Base-by-base conservation (phyloP, 2,113 vertebrate genomes). In the Nyctereutes procyonoides region DNA sequence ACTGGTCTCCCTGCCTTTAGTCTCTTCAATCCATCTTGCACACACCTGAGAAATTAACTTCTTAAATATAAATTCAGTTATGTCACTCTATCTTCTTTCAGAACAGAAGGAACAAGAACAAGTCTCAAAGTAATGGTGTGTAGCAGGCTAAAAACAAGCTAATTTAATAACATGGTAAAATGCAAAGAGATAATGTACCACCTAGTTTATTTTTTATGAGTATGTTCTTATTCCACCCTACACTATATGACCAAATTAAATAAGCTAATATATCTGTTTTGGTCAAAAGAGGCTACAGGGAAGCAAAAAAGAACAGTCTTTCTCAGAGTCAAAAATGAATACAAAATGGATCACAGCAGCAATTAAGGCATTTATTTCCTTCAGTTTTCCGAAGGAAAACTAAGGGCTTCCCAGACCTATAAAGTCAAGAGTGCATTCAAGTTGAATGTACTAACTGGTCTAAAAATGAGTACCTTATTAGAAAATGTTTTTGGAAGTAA, bases 221-320 rank as follows among this genome's bases (percentile, higher is more conserved):
- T 69, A 74, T 38, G 53, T 24, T 55, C 58, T 89, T 77, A 48
- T 71, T 94, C 93, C n/a, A 84, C 53, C 20, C 60, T 38, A 90
- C 3, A 74, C 22, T 48, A 2, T 0, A 48, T 17, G 60, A 76
- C 71, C 76, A 94, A 84, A 63, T 58, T 83, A 90, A 87, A 58
- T 76, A 91, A 43, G 30, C 63, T 35, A 92, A 28, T 56, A 32
- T 0, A 19, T 30, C 7, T 81, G 32, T 88, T 88, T 62, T 32
- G 20, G 35, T 5, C 95, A 38, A 92, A 81, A 88, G 77, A 93
- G 16, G 53, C n/a, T 62, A 95, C 16, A 83, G 8, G 38, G 56
- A 95, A 98, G 63, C 62, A 74, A 84, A 35, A 28, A 93, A 96
- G 83, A 94, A 43, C 43, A 43, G 43, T 17, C 63, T 69, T 90